Conservation (phyloP, 2,113 vertebrate species). For the Vidua macroura region DNA sequence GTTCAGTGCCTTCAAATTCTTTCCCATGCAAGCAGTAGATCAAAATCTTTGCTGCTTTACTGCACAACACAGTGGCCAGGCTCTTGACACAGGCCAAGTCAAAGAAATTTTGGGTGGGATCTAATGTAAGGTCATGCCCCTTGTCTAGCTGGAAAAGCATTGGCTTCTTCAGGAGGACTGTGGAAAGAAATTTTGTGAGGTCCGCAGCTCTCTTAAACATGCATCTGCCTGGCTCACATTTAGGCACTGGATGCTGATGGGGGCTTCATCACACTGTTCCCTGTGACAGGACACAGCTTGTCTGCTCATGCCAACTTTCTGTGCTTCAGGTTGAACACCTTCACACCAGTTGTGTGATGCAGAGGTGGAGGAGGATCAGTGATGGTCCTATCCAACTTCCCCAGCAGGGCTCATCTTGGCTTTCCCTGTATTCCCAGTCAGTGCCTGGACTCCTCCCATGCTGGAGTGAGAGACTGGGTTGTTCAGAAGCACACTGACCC, state of each 20-base stretch:
- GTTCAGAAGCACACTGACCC: neutral
- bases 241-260: neutral
- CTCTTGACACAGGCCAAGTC: neutral
- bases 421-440: neutral
- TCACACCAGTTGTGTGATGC: neutral
- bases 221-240: neutral
- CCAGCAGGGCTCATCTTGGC: neutral
- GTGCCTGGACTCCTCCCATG: neutral
- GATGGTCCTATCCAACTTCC: neutral
- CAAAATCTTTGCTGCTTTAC: constrained; percentile 28
- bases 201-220: neutral
- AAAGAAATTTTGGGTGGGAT: constrained; percentile 2
- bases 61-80: neutral
- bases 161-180: neutral
- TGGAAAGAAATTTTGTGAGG: neutral
- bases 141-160: neutral
- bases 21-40: constrained; percentile 51
- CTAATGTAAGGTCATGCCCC: neutral
- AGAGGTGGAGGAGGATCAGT: neutral
- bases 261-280: neutral
- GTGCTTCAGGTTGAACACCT: neutral
- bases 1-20: constrained; percentile 41
- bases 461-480: neutral
- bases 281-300: neutral
- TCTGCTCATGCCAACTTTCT: neutral